Evolutionary conservation across 1,140 invertebrate species (phyloP).

Genomic region (Bombus haemorrhoidalis): DNA sequence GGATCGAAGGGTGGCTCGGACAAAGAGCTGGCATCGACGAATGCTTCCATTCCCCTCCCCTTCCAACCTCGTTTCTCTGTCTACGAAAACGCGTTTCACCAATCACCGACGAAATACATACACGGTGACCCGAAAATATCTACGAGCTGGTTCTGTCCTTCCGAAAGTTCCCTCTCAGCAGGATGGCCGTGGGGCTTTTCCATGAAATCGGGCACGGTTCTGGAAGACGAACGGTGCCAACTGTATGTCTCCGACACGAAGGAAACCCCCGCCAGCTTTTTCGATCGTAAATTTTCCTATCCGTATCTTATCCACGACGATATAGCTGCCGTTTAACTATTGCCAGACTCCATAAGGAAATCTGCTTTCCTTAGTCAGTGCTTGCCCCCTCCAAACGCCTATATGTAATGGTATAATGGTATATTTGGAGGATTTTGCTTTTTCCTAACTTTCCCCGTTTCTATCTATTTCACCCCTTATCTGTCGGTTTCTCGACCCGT

Average conservation of each 20-base stretch:
- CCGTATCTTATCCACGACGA: constrained; percentile 6
- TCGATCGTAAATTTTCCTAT: constrained; percentile 23
- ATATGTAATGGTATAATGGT: not conserved
- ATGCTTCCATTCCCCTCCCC: constrained; percentile 40
- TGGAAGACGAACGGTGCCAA: constrained; percentile 35
- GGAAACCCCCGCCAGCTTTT: not conserved
- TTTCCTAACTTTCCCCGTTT: not conserved
- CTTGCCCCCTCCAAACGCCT: no score
- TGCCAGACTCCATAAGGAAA: constrained; percentile 20
- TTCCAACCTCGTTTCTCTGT: not conserved
- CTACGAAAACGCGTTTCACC: constrained; percentile 38
- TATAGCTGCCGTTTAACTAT: constrained; percentile 22
- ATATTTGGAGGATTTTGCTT: not conserved
- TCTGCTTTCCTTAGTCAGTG: constrained; percentile 8
- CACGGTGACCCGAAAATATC: constrained; percentile 43
- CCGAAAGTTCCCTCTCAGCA: constrained; percentile 45
- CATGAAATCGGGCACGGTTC: not conserved
- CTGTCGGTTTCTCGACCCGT: not conserved
- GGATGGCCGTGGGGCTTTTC: constrained; percentile 11
- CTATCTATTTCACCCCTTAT: not conserved
- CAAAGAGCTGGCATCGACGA: constrained; percentile 51
- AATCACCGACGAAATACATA: constrained; percentile 38
- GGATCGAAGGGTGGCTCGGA: constrained; percentile 23
- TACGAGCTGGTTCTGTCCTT: constrained; percentile 5
- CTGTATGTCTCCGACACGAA: constrained; percentile 18